A percentile compares a stretch with the other conserved stretches of the same genome.
Conservation (phyloP, 2,888 invertebrate genomes). For the Cabera pusaria region DNA sequence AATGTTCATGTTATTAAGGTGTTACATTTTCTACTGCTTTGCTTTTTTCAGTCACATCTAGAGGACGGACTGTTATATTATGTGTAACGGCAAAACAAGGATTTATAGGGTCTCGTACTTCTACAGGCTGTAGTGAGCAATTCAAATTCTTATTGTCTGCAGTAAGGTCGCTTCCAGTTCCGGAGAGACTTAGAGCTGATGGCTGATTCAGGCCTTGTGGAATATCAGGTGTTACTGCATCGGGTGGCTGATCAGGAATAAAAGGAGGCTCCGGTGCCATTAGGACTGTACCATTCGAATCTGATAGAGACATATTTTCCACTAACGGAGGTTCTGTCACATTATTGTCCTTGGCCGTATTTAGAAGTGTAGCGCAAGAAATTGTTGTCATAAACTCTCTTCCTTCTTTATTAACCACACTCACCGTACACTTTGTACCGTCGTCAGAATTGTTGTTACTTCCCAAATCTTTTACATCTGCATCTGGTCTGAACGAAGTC, state of each 20-base stretch:
- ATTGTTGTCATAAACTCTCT: conserved; percentile 75
- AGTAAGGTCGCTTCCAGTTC: conserved; percentile 25
- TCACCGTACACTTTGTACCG: conserved; percentile 72
- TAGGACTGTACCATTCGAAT: conserved; percentile 34
- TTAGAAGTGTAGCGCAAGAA: conserved; percentile 72
- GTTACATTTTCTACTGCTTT: too few species aligned
- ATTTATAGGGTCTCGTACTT: conserved; percentile 67
- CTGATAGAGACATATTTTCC: conserved; percentile 34
- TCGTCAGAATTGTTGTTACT: conserved; percentile 50
- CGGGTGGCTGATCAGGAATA: conserved; percentile 40
- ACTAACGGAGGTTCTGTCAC: conserved; percentile 65
- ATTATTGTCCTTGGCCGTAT: conserved; percentile 74
- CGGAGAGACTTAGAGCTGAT: conserved; percentile 7
- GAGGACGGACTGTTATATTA: conserved; percentile 68
- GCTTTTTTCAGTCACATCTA: conserved; percentile 37
- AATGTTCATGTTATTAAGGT: too few species aligned
- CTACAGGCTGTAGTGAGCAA: conserved; percentile 56
- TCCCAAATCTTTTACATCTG: conserved; percentile 61
- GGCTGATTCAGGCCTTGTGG: conserved; percentile 42
- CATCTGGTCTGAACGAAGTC: conserved; percentile 74
- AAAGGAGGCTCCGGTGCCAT: conserved; percentile 24
- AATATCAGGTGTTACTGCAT: conserved; percentile 1
- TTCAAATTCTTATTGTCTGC: conserved; percentile 38
- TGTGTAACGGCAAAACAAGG: conserved; percentile 64
- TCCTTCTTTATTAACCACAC: conserved; percentile 65